phyloP scores from a whole-genome alignment of 2,113 vertebrate genomes.

The Boulengeromyrus knoepffleri region DNA sequence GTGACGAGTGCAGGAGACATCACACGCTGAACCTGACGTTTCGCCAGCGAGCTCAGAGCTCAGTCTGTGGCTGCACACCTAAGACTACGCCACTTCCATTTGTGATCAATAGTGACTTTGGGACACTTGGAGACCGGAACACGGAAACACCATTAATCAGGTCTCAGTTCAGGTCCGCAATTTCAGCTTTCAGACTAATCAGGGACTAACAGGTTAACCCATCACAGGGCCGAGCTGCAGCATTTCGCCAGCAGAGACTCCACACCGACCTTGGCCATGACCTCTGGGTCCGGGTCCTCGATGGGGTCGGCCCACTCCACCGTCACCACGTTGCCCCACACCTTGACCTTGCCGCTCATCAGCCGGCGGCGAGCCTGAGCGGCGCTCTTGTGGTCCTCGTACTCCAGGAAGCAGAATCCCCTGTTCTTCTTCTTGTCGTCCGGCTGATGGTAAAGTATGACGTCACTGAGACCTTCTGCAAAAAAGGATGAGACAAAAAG shows the following conservation, averaged over 20 bases:
- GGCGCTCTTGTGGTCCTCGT: conserved; percentile 96
- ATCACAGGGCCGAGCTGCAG: background rate
- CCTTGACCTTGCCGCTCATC: conserved; percentile 98
- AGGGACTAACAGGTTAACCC: background rate
- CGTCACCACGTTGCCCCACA: conserved; percentile 94
- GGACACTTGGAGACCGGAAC: background rate
- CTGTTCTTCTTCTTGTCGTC: conserved; percentile 98
- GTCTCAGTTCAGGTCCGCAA: background rate
- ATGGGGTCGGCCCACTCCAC: conserved; percentile 99
- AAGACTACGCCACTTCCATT: background rate
- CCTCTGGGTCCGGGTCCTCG: conserved; percentile 96
- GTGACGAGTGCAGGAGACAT: background rate
- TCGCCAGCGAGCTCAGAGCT: background rate
- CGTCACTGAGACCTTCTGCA: conserved; percentile 96
- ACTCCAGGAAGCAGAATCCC: conserved; percentile 97
- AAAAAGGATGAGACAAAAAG: conserved; percentile 19
- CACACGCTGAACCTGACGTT: background rate
- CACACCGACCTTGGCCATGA: conserved; percentile 90
- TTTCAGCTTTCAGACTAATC: background rate
- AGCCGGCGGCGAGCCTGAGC: conserved; percentile 91
- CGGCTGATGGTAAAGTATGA: conserved; percentile 95
- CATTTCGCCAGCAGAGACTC: background rate
- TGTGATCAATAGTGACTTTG: background rate
- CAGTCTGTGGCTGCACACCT: background rate
- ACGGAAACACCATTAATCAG: background rate